phyloP scores from a whole-genome alignment of 2,888 invertebrate species.

The Perizoma flavofasciatum region DNA sequence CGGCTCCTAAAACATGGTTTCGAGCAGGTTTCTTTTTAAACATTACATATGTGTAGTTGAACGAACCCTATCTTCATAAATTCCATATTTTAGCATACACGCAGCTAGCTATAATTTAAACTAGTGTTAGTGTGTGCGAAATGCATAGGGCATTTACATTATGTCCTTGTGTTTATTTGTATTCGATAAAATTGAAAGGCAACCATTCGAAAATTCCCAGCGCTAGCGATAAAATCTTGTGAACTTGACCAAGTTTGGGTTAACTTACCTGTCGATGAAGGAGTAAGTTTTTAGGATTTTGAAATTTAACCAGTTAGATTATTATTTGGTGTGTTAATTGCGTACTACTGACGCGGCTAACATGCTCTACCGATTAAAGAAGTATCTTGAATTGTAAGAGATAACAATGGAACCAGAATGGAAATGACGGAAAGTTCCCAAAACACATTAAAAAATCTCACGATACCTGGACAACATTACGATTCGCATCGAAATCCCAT shows the following conservation, averaged over 20 bases:
- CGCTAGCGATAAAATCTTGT: neutral
- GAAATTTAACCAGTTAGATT: too few species aligned
- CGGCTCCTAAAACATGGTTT: constrained; percentile 18
- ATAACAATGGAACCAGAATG: too few species aligned
- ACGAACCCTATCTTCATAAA: constrained; percentile 12
- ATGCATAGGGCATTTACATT: neutral
- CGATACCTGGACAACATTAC: constrained; percentile 15
- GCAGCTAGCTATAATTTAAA: too few species aligned
- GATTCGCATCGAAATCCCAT: constrained; percentile 41
- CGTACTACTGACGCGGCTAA: too few species aligned
- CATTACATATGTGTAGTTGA: constrained; percentile 11
- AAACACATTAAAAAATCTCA: neutral
- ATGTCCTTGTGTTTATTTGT: constrained; percentile 17
- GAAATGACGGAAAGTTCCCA: neutral
- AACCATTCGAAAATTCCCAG: neutral
- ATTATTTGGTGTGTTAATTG: too few species aligned
- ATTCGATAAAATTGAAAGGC: constrained; percentile 17
- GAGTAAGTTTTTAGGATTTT: too few species aligned
- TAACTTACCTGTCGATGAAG: too few species aligned
- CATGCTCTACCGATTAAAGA: too few species aligned
- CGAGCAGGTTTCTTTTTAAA: constrained; percentile 20
- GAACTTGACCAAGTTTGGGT: constrained; percentile 1
- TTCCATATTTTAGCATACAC: neutral
- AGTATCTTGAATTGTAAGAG: too few species aligned
- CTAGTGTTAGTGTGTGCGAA: constrained; percentile 2